phyloP scores from a whole-genome alignment of 2,888 invertebrate species.

The Eristalis arbustorum region DNA sequence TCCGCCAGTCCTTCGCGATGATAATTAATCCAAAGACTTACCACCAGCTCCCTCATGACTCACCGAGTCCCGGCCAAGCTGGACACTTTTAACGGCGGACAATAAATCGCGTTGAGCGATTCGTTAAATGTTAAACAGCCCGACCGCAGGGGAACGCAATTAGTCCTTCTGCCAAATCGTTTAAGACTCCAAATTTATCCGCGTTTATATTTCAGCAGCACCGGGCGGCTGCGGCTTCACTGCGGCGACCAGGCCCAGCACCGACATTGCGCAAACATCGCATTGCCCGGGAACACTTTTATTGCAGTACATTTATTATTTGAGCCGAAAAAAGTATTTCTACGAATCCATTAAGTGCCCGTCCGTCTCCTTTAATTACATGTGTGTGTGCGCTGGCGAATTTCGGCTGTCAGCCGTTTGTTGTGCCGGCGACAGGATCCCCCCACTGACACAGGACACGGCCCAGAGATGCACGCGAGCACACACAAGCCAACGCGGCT shows the following conservation, averaged over 20 bases:
- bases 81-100: conserved; percentile 21
- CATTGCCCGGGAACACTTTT: conserved; percentile 40
- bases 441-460: not conserved
- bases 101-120: conserved; percentile 46
- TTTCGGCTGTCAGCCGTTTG: conserved; percentile 53
- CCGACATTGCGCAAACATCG: not conserved
- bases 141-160: conserved; percentile 26
- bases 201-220: conserved; percentile 21
- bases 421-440: conserved; percentile 16
- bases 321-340: conserved; percentile 41
- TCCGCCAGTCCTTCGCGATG: not conserved
- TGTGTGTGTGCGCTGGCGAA: conserved; percentile 25
- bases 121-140: conserved; percentile 41
- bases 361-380: conserved; percentile 48
- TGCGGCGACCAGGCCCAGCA: not conserved
- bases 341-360: conserved; percentile 52
- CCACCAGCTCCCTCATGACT: not conserved
- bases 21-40: not conserved
- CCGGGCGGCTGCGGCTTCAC: not conserved
- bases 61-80: conserved; percentile 13
- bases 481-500: not conserved
- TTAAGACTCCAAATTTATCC: conserved; percentile 46
- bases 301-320: conserved; percentile 61
- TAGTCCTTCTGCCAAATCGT: conserved; percentile 59
- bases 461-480: conserved; percentile 7